Conservation (phyloP, 2,113 vertebrate genomes). For the pig (Sus scrofa) region DNA sequence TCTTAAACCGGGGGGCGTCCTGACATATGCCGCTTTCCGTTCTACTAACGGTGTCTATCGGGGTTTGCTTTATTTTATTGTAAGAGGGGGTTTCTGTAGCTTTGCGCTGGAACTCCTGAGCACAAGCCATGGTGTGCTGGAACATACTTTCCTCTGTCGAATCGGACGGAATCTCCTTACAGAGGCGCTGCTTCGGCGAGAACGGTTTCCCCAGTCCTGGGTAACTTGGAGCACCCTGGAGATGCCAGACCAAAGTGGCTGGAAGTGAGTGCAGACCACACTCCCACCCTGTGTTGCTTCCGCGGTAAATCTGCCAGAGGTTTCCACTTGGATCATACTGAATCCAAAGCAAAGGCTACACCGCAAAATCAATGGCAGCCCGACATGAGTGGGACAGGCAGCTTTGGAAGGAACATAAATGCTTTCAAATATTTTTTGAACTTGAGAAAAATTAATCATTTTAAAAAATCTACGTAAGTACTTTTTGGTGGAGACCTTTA, state of each 20-base stretch:
- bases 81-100: background rate
- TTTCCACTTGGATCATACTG: constrained; percentile 1
- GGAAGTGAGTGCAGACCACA: constrained; percentile 54
- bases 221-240: constrained; percentile 17
- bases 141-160: constrained; percentile 62
- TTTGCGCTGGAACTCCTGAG: constrained; percentile 58
- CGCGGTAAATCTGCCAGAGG: constrained; percentile 40
- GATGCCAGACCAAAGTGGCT: constrained; percentile 38
- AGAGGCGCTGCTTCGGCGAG: background rate
- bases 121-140: background rate
- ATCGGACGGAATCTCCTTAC: constrained; percentile 60
- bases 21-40: background rate
- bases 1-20: background rate
- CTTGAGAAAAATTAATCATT: background rate
- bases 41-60: background rate
- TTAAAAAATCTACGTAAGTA: background rate
- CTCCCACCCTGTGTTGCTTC: background rate
- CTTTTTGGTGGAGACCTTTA: background rate
- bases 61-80: constrained; percentile 44
- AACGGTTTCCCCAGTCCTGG: background rate
- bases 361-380: constrained; percentile 46
- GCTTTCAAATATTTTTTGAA: background rate
- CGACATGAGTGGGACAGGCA: background rate
- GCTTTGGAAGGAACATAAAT: background rate
- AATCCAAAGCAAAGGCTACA: background rate